phyloP scores from a whole-genome alignment of 53 echinoderm and acorn worm genomes.

The Pentamera pediparva region DNA sequence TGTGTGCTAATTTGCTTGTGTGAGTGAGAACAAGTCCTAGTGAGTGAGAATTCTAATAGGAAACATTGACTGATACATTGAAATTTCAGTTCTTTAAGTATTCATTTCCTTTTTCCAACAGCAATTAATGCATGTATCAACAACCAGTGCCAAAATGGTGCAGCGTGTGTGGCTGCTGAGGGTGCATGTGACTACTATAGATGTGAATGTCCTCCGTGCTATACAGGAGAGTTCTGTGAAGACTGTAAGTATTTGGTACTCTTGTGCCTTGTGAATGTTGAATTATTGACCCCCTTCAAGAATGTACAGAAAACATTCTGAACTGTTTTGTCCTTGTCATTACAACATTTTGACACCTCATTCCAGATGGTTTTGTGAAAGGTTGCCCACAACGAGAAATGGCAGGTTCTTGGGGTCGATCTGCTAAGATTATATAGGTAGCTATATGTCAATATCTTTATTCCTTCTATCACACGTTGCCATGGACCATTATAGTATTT shows the following conservation, averaged over 20 bases:
- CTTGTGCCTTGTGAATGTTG: too few species aligned
- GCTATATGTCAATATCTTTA: too few species aligned
- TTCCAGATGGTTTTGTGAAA: too few species aligned
- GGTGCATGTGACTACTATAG: constrained; percentile 58
- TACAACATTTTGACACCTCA: too few species aligned
- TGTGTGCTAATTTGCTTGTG: background rate
- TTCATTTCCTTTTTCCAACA: background rate
- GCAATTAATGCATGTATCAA: constrained; percentile 47
- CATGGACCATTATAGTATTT: too few species aligned
- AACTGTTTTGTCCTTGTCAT: too few species aligned
- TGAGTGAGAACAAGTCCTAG: background rate
- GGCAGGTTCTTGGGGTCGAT: too few species aligned
- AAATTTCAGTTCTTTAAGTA: background rate
- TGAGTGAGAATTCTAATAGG: background rate
- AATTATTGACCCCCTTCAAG: too few species aligned
- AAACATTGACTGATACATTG: background rate
- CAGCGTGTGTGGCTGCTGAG: constrained; percentile 24
- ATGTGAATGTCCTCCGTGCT: constrained; percentile 71
- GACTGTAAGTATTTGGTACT: constrained; percentile 57
- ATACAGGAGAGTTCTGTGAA: constrained; percentile 76
- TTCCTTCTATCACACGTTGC: too few species aligned
- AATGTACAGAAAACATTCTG: too few species aligned
- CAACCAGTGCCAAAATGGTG: constrained; percentile 57
- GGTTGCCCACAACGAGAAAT: too few species aligned
- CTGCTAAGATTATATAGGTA: too few species aligned